Evolutionary conservation across 2,888 invertebrate species (phyloP), one percentile per base, ranked within the genome.

Genomic region (Drosophila differens): DNA sequence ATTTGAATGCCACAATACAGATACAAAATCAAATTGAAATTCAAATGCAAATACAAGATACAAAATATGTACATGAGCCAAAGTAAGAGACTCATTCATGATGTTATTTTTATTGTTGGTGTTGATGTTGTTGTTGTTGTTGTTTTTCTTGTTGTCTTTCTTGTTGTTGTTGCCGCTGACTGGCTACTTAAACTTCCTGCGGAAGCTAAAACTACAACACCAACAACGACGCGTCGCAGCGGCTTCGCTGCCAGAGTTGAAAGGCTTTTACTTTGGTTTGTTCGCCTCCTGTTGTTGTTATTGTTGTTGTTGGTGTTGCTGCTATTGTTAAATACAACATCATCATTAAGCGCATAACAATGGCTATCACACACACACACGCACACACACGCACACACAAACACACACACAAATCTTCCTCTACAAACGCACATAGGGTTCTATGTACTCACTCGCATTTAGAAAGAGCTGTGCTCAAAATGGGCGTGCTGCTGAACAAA

Each of bases 281-380:
- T 22, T 39, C 62, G 67, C 39, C 54, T 68, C 54, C 67, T 49
- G 63, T 33, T 59, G 64, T n/a, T 60, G 28, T 2, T 53, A 28
- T 33, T 70, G 53, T 33, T 71, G 70, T 66, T 64, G 63, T 60
- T 70, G 47, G 67, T 83, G 77, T 68, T 77, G 70, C 58, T 79
- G 80, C 71, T 77, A 64, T 83, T 88, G 85, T 85, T 85, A 82
- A 85, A 88, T 83, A 86, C 89, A 86, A 86, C 89, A 86, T 86
- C 85, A 86, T 86, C 86, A 89, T 86, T 86, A 89, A 86, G 82
- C 76, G 82, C 86, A 77, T 86, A 86, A 89, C 85, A 89, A 89
- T 89, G 84, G 85, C 66, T 72, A 74, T 71, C 75, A 69, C 66
- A 80, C 66, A 60, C 65, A 55, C 22, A 47, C 54, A 49, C 67